Conservation (phyloP, 1,140 invertebrate species). For the Zaprionus kolodkinae region DNA sequence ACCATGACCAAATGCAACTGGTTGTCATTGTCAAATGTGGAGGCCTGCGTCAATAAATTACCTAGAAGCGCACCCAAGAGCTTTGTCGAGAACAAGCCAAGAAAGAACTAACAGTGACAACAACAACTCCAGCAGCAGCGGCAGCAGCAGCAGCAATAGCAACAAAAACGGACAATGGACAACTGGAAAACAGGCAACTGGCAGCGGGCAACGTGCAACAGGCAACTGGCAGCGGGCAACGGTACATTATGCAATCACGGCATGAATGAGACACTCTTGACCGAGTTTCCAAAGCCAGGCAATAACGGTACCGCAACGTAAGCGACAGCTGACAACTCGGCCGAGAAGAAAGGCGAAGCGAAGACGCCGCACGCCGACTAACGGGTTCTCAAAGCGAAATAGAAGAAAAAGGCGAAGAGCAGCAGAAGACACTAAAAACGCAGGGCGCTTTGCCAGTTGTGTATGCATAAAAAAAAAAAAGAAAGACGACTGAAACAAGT, state of each 20-base stretch:
- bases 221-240: conserved; percentile 46
- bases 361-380: conserved; percentile 45
- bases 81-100: conserved; percentile 53
- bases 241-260: conserved; percentile 83
- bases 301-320: conserved; percentile 76
- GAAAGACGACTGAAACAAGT: not conserved
- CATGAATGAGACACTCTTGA: conserved; percentile 84
- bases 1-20: conserved; percentile 67
- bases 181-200: conserved; percentile 27
- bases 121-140: too few relatives aligned
- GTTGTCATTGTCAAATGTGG: conserved; percentile 77
- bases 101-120: conserved; percentile 41
- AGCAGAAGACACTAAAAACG: conserved; percentile 1
- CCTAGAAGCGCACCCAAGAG: conserved; percentile 70
- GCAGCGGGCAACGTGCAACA: conserved; percentile 50
- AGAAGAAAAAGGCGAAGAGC: conserved; percentile 25
- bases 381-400: conserved; percentile 61
- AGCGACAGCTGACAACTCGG: conserved; percentile 74
- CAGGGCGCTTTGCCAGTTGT: not conserved
- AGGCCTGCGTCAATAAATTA: conserved; percentile 76
- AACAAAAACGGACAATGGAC: conserved; percentile 28
- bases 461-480: not conserved
- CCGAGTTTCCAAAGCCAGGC: conserved; percentile 82
- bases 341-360: conserved; percentile 33
- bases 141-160: too few relatives aligned